Evolutionary conservation across 2,797 vertebrate genomes (phyloP).

Genomic region (Sebastes goodei): DNA sequence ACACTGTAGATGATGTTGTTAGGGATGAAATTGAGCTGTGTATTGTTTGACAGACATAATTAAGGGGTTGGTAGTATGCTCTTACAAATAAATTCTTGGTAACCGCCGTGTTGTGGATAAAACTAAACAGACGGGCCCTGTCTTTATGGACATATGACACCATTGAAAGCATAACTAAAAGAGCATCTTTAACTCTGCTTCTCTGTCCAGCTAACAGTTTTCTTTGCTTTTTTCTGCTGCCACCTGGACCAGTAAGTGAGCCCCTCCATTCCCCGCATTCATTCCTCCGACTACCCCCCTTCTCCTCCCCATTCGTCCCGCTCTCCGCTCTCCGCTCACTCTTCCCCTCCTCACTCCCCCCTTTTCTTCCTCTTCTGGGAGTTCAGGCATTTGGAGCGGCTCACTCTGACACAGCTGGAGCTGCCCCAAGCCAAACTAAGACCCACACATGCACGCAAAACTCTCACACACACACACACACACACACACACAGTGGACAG

Average conservation of each 20-base stretch:
- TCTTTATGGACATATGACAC: not conserved
- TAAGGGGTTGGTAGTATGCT: not conserved
- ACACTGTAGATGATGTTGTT: not conserved
- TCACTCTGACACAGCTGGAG: conserved; percentile 89
- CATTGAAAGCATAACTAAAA: not conserved
- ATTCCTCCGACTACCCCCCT: conserved; percentile 29
- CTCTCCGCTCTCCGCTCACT: conserved; percentile 56
- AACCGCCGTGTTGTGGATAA: not conserved
- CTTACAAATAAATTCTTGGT: conserved; percentile 28
- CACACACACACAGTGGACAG: conserved; percentile 55
- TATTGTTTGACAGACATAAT: conserved; percentile 6
- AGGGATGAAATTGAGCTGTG: not conserved
- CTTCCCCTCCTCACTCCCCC: conserved; percentile 62
- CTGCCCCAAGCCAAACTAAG: conserved; percentile 85
- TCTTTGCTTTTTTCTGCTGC: conserved; percentile 37
- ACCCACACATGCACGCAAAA: conserved; percentile 32
- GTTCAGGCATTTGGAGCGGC: conserved; percentile 86
- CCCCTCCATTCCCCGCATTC: conserved; percentile 56
- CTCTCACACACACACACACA: conserved; percentile 13
- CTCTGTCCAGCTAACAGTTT: conserved; percentile 13
- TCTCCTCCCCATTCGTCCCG: conserved; percentile 39
- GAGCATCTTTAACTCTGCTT: conserved; percentile 12
- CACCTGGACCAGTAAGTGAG: conserved; percentile 67
- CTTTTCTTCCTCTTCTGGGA: conserved; percentile 82
- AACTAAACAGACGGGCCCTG: not conserved